Base-by-base conservation (phyloP, 2,797 vertebrate species). In the Amazonetta brasiliensis region DNA sequence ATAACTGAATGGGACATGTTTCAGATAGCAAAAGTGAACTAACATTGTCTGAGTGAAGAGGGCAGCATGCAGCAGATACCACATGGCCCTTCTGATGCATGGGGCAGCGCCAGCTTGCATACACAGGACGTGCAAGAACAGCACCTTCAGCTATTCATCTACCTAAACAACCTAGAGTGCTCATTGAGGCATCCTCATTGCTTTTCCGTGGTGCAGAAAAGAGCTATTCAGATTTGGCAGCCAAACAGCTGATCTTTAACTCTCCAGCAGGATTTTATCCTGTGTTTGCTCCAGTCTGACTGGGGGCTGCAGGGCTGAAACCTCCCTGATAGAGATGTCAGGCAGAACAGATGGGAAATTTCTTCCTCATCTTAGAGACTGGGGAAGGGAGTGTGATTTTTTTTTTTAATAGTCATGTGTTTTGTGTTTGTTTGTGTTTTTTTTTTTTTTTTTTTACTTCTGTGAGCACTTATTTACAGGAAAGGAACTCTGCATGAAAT, bases 181-280 rank as follows among this genome's bases (percentile, higher is more conserved):
- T 94, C 93, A 66, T 5, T 91, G 95, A 73, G 86, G 89, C 90
- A 41, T 86, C 82, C 52, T 91, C 60, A 4, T 41, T 68, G 85
- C 67, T 92, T 81, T 94, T 71, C 94, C 88, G 84, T 64, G 74
- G 63, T 88, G 89, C 93, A 94, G 94, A 93, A 82, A 94, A 76
- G 94, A 75, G 78, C 88, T 73, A 39, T 33, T 92, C 92, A 52
- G 56, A 72, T 81, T 31, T 94, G 93, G 91, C 92, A 94, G 92
- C 48, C 74, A 21, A 68, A 93, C 59, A 75, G 60, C 67, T 89
- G 90, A 79, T 91, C 83, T 87, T 83, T 46, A 84, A 59, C 92
- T 94, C 85, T 87, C 33, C 91, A 91, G 76, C 84, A 81, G 55
- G 62, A 3, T 0, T 8, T 78, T 48, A 10, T 73, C 83, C 43